These are phyloP conservation scores for Catharus fuscescens DNA, from an alignment of 2,113 vertebrate genomes.

Conservation along the genomic window DNA sequence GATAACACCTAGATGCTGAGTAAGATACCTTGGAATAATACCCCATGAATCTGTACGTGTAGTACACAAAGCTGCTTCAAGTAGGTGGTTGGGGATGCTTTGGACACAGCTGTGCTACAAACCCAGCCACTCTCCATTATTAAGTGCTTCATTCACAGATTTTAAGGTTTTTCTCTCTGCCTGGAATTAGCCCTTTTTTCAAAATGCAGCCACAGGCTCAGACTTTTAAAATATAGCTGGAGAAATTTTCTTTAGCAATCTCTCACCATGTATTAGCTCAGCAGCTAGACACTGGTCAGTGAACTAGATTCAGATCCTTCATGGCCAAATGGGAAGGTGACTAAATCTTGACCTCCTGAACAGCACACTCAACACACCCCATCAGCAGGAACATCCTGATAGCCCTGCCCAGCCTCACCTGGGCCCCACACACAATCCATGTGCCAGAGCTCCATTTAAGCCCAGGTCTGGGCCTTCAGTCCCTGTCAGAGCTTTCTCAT, in stretches of 20 bases:
- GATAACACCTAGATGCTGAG: neutral
- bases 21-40: neutral
- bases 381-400: neutral
- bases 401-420: neutral
- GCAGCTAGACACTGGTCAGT: neutral
- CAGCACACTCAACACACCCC: neutral
- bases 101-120: neutral
- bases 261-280: neutral
- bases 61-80: neutral
- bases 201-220: neutral
- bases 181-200: neutral
- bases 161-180: neutral
- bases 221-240: neutral
- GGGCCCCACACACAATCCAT: too few relatives aligned
- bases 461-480: neutral
- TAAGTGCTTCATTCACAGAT: neutral
- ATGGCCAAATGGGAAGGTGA: neutral
- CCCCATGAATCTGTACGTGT: rapidly evolving
- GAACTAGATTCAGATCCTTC: neutral
- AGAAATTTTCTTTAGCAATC: neutral
- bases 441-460: neutral
- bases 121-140: neutral
- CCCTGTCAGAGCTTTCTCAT: neutral
- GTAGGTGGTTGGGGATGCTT: neutral
- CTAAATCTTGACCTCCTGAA: neutral